These are phyloP conservation scores for Drosophila fungiperda DNA, from an alignment of 2,888 invertebrate genomes.

Conservation along the genomic window DNA sequence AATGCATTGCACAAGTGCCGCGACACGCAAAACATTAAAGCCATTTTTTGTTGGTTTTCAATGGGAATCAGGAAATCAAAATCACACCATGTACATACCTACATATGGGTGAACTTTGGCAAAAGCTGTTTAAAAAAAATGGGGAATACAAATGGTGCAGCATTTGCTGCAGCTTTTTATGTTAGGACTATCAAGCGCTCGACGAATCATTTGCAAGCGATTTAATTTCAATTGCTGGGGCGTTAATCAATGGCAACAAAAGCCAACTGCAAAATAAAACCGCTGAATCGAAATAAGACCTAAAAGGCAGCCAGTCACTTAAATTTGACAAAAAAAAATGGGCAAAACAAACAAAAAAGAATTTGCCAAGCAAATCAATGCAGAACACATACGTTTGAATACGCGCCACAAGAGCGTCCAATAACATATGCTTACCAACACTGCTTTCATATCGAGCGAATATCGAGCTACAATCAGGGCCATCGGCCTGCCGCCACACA, in stretches of 20 bases:
- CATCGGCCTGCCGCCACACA: slow-evolving; percentile 26
- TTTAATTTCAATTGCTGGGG: slow-evolving; percentile 78
- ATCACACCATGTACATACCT: slow-evolving; percentile 50
- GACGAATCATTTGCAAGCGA: slow-evolving; percentile 75
- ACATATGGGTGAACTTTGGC: slow-evolving; percentile 17
- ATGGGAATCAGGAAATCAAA: slow-evolving; percentile 55
- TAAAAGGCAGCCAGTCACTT: slow-evolving; percentile 1
- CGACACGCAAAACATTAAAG: slow-evolving; percentile 67
- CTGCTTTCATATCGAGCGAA: slow-evolving; percentile 23
- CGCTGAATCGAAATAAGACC: slow-evolving; percentile 8
- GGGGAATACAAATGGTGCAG: slow-evolving; percentile 52
- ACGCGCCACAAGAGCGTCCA: slow-evolving; percentile 5
- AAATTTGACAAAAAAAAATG: slow-evolving; percentile 12
- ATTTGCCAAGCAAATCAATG: not conserved
- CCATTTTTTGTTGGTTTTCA: slow-evolving; percentile 20
- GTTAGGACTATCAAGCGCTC: slow-evolving; percentile 6
- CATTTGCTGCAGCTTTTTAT: slow-evolving; percentile 26
- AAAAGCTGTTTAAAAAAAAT: slow-evolving; percentile 43
- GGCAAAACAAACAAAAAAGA: not conserved
- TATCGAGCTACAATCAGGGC: slow-evolving; percentile 15
- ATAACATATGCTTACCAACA: slow-evolving; percentile 10
- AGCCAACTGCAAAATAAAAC: slow-evolving; percentile 29
- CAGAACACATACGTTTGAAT: slow-evolving; percentile 12
- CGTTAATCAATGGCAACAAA: slow-evolving; percentile 74
- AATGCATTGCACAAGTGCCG: slow-evolving; percentile 52